Percentiles rank a stretch among this genome's conserved stretches.
Conservation (phyloP, 2,888 invertebrate genomes). For the Sepioteuthis lessoniana region DNA sequence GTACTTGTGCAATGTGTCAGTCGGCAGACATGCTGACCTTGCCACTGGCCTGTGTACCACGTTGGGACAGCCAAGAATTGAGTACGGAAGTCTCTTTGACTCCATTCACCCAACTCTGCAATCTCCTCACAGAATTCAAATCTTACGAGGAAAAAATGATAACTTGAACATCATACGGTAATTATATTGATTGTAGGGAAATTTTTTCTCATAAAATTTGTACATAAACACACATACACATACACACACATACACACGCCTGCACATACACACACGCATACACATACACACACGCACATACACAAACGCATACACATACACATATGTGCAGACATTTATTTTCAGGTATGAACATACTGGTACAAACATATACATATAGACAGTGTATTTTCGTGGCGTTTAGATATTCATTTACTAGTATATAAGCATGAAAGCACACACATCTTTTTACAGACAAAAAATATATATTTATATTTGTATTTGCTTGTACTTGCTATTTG, state of each 20-base stretch:
- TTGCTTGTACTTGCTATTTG: too few relatives aligned
- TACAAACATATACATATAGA: too few relatives aligned
- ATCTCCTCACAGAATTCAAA: not conserved
- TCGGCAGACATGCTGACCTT: conserved; percentile 4
- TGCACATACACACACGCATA: not conserved
- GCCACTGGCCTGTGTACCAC: not conserved
- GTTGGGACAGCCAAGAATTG: not conserved
- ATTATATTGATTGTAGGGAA: not conserved
- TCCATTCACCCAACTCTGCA: too few relatives aligned
- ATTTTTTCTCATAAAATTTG: too few relatives aligned
- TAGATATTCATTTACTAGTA: too few relatives aligned
- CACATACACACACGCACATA: not conserved
- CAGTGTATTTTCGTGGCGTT: too few relatives aligned
- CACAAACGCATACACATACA: not conserved
- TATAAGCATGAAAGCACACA: too few relatives aligned
- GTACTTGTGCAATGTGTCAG: not conserved
- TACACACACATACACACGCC: not conserved
- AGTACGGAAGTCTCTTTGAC: too few relatives aligned
- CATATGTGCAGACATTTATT: not conserved
- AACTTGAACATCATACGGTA: not conserved
- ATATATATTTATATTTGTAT: too few relatives aligned
- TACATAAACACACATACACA: too few relatives aligned
- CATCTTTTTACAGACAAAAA: too few relatives aligned
- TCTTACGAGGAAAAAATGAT: not conserved
- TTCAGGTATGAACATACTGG: not conserved